Conservation (phyloP, 2,888 invertebrate species). For the Scaptomyza flava region DNA sequence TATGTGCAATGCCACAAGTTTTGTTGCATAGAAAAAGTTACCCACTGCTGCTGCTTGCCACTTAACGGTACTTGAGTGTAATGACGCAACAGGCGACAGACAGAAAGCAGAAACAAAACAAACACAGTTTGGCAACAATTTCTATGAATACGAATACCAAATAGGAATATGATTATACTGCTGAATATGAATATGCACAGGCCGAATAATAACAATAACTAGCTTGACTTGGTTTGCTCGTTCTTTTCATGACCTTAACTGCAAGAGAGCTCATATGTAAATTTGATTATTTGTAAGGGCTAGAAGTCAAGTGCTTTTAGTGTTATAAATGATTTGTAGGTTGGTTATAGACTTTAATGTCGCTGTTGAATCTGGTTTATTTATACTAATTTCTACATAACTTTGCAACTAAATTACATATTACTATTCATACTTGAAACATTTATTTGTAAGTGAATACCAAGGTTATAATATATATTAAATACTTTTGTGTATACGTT, state of each 20-base stretch:
- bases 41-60: slow-evolving; percentile 24
- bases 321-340: no score
- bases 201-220: not conserved
- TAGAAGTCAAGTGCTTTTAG: not conserved
- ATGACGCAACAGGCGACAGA: slow-evolving; percentile 23
- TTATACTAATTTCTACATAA: no score
- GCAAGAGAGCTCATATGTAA: not conserved
- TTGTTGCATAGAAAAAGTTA: slow-evolving; percentile 25
- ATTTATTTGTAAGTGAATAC: no score
- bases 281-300: not conserved
- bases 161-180: not conserved
- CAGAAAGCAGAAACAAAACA: not conserved
- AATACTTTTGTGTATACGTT: no score
- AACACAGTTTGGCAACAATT: slow-evolving; percentile 7
- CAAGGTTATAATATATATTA: no score
- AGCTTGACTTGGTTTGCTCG: no score
- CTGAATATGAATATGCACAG: no score
- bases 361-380: no score
- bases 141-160: slow-evolving; percentile 29
- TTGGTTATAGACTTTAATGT: no score
- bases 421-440: no score
- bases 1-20: slow-evolving; percentile 19
- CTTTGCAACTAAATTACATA: no score
- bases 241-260: no score
- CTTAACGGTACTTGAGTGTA: slow-evolving; percentile 65